Evolutionary conservation across 2,888 invertebrate genomes (phyloP).

Genomic region (Campopleginae sp.): DNA sequence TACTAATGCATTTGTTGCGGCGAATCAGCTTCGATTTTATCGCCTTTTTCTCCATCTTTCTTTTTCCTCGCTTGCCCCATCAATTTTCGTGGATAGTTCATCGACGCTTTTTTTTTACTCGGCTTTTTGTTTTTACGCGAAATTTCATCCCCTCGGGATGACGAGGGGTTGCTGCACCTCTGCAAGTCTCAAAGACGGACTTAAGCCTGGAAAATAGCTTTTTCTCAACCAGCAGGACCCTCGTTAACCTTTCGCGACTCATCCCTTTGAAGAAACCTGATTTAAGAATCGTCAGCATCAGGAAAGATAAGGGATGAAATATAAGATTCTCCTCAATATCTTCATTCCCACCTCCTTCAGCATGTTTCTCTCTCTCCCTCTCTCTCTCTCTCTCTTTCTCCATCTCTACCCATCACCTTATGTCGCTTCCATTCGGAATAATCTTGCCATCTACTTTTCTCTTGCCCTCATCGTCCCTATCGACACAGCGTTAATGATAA

Average conservation of each 20-base stretch:
- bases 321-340: not conserved
- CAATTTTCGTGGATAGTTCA: not conserved
- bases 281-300: slow-evolving; percentile 9
- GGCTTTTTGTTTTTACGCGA: not conserved
- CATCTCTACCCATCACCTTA: not conserved
- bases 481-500: slow-evolving; percentile 24
- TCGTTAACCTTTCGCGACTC: not conserved
- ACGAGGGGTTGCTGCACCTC: not conserved
- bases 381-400: not conserved
- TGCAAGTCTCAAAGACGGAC: not conserved
- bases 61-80: not conserved
- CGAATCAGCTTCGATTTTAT: not conserved
- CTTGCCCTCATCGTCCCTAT: not conserved
- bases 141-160: not conserved
- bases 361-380: not conserved
- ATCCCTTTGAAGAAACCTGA: not conserved
- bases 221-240: not conserved
- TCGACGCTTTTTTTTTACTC: not conserved
- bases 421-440: not conserved
- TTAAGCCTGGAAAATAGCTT: not conserved
- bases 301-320: slow-evolving; percentile 6
- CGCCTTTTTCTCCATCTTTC: not conserved
- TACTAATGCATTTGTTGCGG: not conserved
- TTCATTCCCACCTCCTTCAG: not conserved
- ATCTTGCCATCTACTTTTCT: not conserved